Evolutionary conservation across 2,113 vertebrate species (phyloP).

Genomic region (Sakesphorus luctuosus): DNA sequence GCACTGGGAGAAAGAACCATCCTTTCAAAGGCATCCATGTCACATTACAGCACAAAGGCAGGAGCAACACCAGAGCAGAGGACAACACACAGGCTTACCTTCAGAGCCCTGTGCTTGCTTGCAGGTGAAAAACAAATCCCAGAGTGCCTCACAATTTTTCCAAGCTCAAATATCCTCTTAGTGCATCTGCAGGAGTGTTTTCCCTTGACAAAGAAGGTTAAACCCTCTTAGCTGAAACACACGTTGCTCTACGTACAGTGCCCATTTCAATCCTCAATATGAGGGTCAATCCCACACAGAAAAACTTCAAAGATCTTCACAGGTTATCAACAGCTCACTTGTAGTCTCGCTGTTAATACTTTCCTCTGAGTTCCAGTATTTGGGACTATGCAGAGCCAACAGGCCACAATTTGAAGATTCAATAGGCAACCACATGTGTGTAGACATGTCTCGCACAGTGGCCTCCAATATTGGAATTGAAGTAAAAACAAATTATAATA

Average conservation of each 20-base stretch:
- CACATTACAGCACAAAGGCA: not conserved
- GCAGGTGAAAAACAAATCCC: not conserved
- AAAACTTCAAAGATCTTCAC: not conserved
- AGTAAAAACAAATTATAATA: not conserved
- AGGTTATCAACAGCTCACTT: not conserved
- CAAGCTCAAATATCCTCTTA: not conserved
- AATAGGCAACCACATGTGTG: rapidly evolving
- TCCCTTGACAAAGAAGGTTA: not conserved
- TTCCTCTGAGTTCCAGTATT: not conserved
- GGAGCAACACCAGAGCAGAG: not conserved
- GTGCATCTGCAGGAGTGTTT: not conserved
- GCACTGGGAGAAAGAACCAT: not conserved
- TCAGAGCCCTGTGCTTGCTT: not conserved
- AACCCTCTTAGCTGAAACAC: not conserved
- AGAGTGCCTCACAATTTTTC: not conserved
- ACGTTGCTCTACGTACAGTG: not conserved
- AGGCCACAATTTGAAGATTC: rapidly evolving
- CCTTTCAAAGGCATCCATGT: not conserved
- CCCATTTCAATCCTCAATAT: not conserved
- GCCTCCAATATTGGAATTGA: not conserved
- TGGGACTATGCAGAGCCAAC: rapidly evolving
- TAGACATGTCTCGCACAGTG: not conserved
- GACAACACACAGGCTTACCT: not conserved
- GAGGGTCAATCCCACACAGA: not conserved
- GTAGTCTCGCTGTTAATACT: not conserved